Conservation (phyloP, 2,113 vertebrate genomes). For the Salvelinus alpinus region DNA sequence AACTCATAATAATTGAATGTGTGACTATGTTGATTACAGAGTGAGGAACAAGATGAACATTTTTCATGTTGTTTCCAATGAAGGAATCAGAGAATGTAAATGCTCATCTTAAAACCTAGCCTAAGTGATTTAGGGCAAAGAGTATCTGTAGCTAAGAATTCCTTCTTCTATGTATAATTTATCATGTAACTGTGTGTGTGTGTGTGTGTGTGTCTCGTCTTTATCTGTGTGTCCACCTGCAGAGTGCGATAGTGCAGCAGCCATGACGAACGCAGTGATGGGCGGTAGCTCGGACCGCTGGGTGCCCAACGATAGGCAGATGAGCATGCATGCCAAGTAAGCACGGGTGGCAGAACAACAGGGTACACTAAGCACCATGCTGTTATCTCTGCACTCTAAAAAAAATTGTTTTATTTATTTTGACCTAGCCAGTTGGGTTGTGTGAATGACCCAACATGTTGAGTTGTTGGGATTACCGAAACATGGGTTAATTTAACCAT, state of each 20-base stretch:
- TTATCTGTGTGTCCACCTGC: slow-evolving; percentile 15
- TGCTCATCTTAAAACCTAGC: not conserved
- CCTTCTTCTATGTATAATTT: not conserved
- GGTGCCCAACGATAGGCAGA: slow-evolving; percentile 83
- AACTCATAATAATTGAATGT: not conserved
- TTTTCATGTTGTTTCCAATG: not conserved
- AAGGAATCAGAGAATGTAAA: not conserved
- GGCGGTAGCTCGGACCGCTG: slow-evolving; percentile 81
- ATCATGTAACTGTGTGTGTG: not conserved
- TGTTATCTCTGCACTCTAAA: not conserved
- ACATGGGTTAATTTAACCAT: too few species aligned
- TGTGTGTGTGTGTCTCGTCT: not conserved
- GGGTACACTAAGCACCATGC: not conserved
- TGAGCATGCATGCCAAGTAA: slow-evolving; percentile 82
- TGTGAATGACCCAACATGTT: too few species aligned
- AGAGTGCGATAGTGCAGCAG: slow-evolving; percentile 40
- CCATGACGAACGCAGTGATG: slow-evolving; percentile 89
- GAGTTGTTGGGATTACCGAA: too few species aligned
- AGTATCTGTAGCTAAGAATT: not conserved
- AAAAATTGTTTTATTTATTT: too few species aligned
- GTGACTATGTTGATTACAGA: not conserved
- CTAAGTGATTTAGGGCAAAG: not conserved
- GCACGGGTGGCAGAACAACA: slow-evolving; percentile 19
- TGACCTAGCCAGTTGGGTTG: too few species aligned
- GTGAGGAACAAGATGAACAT: too few species aligned